These are phyloP conservation scores for Cryptoblepharus egeriae DNA, from an alignment of 2,797 vertebrate genomes.

Conservation along the genomic window DNA sequence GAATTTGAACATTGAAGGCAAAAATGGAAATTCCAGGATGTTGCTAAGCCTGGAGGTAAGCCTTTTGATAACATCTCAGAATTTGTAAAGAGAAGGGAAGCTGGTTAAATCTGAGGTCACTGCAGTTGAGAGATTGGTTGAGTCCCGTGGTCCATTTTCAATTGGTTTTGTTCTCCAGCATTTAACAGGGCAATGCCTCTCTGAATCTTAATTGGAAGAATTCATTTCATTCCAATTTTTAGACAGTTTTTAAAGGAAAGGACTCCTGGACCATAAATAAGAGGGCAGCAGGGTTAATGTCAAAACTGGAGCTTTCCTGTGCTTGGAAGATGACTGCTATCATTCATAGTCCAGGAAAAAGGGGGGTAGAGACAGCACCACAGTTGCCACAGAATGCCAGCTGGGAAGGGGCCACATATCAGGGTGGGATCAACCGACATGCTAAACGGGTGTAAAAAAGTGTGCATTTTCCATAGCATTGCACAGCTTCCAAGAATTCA, in stretches of 20 bases:
- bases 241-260: background rate
- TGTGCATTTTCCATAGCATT: too few relatives aligned
- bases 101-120: slow-evolving; percentile 1
- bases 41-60: background rate
- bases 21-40: slow-evolving; percentile 11
- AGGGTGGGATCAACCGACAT: background rate
- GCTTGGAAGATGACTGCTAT: slow-evolving; percentile 17
- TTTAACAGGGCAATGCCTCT: background rate
- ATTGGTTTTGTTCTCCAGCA: background rate
- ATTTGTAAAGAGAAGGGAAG: background rate
- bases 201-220: background rate
- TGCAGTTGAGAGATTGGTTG: background rate
- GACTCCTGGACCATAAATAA: slow-evolving; percentile 19
- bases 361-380: background rate
- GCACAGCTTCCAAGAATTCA: background rate
- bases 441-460: background rate
- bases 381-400: background rate
- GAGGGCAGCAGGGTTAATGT: background rate
- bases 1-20: background rate
- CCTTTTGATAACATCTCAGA: background rate
- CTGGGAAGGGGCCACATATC: background rate
- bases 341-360: background rate
- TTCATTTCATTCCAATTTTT: background rate
- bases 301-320: slow-evolving; percentile 6
- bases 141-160: background rate